Conservation (phyloP, 2,888 invertebrate genomes). For the Alitta virens region DNA sequence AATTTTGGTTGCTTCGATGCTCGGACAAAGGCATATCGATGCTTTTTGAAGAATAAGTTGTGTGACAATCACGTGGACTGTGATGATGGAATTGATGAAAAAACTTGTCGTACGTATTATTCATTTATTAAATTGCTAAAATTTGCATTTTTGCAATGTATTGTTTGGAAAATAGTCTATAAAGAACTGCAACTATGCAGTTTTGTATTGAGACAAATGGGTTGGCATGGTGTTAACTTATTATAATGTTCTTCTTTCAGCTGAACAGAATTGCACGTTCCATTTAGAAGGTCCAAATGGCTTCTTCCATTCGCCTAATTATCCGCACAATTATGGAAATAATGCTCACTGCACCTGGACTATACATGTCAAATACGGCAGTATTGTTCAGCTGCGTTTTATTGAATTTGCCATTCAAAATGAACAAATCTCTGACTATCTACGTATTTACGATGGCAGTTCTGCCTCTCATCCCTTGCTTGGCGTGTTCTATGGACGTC, state of each 20-base stretch:
- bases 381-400: conserved; percentile 33
- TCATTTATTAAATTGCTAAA: too few species aligned
- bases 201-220: too few species aligned
- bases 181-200: too few species aligned
- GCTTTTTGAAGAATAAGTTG: conserved; percentile 29
- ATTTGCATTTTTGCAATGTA: too few species aligned
- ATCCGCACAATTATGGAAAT: conserved; percentile 30
- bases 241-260: too few species aligned
- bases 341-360: conserved; percentile 36
- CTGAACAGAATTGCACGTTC: too few species aligned
- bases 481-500: conserved; percentile 30
- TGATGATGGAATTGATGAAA: conserved; percentile 32
- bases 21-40: conserved; percentile 16
- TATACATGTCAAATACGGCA: conserved; percentile 25
- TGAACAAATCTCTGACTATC: conserved; percentile 29
- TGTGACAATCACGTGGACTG: conserved; percentile 37
- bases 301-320: conserved; percentile 34
- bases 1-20: conserved; percentile 27
- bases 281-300: conserved; percentile 23
- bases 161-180: too few species aligned
- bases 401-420: conserved; percentile 22
- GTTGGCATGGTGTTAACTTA: too few species aligned
- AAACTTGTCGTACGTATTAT: conserved; percentile 5
- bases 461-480: conserved; percentile 26
- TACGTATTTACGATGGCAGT: conserved; percentile 37